Conservation (phyloP, 2,113 vertebrate genomes). For the Lasiurus cinereus region DNA sequence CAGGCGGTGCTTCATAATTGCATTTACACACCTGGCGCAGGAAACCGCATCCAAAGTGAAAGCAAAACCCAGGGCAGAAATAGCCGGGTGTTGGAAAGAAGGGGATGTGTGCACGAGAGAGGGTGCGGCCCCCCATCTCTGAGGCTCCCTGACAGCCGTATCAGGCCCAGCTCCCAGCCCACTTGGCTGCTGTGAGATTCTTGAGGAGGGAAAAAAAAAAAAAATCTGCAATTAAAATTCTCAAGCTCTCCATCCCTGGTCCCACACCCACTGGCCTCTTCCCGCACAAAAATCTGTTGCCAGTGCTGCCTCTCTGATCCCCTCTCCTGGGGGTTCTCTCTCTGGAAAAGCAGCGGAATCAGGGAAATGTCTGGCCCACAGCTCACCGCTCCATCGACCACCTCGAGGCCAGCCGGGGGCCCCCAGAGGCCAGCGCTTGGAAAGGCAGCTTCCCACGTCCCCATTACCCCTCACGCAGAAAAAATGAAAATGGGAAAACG, state of each 20-base stretch:
- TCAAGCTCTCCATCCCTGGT: constrained; percentile 2
- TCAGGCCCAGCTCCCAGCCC: background rate
- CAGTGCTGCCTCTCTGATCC: background rate
- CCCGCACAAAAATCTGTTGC: constrained; percentile 20
- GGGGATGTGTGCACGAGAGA: background rate
- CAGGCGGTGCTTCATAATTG: constrained; percentile 49
- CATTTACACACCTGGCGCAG: constrained; percentile 46
- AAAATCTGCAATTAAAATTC: constrained; percentile 56
- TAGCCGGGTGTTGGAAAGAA: constrained; percentile 58
- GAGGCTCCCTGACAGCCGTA: background rate
- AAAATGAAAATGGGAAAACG: constrained; percentile 67
- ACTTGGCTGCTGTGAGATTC: constrained; percentile 26
- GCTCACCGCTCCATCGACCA: constrained; percentile 63
- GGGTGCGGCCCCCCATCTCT: constrained; percentile 4
- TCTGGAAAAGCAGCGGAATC: constrained; percentile 55
- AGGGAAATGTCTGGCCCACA: constrained; percentile 69
- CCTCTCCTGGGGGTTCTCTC: constrained; percentile 62
- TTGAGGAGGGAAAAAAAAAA: background rate
- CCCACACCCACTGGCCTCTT: background rate
- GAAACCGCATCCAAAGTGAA: constrained; percentile 54
- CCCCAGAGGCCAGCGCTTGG: constrained; percentile 53
- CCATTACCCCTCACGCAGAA: constrained; percentile 51
- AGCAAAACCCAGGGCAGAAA: constrained; percentile 61
- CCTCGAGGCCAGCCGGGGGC: constrained; percentile 55
- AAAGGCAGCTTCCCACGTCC: constrained; percentile 31